Conservation (phyloP, 2,113 vertebrate species). For the Tetrao urogallus region DNA sequence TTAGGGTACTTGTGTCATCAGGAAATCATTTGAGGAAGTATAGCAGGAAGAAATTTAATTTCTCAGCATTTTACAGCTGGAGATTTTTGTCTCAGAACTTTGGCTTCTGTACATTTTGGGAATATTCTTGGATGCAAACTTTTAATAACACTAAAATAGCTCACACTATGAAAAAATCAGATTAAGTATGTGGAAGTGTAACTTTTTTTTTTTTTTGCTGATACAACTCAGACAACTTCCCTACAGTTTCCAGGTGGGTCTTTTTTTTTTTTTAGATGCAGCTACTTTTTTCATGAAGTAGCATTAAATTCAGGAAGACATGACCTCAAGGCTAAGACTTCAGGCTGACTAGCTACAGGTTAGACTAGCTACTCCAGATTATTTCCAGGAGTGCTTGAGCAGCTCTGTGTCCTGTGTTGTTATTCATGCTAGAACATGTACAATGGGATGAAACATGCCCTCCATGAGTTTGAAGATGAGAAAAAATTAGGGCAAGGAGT, state of each 20-base stretch:
- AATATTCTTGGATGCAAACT: neutral
- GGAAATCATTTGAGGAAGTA: neutral
- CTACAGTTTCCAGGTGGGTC: neutral
- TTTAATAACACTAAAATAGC: neutral
- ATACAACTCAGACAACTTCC: neutral
- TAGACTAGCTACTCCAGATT: neutral
- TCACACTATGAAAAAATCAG: neutral
- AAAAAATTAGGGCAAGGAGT: neutral
- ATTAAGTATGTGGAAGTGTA: neutral
- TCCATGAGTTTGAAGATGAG: neutral
- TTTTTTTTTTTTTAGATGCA: neutral
- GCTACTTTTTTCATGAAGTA: neutral
- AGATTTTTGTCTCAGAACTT: neutral
- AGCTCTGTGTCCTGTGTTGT: neutral
- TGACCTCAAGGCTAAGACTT: neutral
- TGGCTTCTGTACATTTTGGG: neutral
- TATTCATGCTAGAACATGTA: neutral
- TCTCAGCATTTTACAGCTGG: neutral
- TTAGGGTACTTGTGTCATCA: neutral
- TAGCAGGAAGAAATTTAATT: neutral
- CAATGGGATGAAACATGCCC: rapidly evolving
- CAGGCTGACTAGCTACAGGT: neutral
- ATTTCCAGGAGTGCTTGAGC: neutral
- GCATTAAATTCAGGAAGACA: neutral
- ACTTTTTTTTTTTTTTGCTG: neutral